phyloP scores from a whole-genome alignment of 1,140 invertebrate species.

The Drosophila bocqueti region DNA sequence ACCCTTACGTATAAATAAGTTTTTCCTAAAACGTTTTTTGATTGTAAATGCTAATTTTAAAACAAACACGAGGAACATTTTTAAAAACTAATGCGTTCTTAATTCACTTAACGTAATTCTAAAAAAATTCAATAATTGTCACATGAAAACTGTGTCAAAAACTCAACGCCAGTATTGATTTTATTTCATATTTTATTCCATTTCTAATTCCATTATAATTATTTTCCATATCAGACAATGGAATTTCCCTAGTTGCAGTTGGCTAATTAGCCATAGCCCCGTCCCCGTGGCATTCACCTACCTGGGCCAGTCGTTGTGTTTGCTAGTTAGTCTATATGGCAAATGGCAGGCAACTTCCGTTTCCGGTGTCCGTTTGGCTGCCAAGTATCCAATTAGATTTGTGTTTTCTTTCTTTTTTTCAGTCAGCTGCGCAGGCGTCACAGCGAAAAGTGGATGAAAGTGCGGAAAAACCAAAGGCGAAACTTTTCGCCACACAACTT shows the following conservation, averaged over 20 bases:
- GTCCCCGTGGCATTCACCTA: conserved; percentile 5
- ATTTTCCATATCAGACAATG: conserved; percentile 1
- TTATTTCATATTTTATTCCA: neutral
- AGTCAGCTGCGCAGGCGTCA: conserved; percentile 75
- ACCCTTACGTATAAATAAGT: too few species aligned
- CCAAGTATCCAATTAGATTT: conserved; percentile 72
- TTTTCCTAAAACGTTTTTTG: neutral
- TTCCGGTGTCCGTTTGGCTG: conserved; percentile 53
- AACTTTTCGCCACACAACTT: conserved; percentile 31
- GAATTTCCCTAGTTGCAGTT: conserved; percentile 9
- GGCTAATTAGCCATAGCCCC: conserved; percentile 22
- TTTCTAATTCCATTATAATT: conserved; percentile 3
- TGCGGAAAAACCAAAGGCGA: conserved; percentile 24
- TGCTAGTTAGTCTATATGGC: conserved; percentile 34
- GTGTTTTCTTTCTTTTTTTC: conserved; percentile 6
- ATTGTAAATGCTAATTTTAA: too few species aligned
- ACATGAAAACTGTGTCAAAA: neutral
- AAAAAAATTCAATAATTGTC: too few species aligned
- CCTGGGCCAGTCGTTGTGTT: conserved; percentile 15
- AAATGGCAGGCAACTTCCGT: conserved; percentile 65
- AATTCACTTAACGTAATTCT: neutral
- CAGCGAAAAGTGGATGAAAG: conserved; percentile 38
- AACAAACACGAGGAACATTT: neutral
- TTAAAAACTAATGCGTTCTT: too few species aligned
- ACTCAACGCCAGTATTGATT: neutral